A percentile compares a stretch with the other conserved stretches of the same genome.
These are phyloP conservation scores for Schlechtendalia chinensis DNA, from an alignment of 1,140 invertebrate genomes.

Conservation along the genomic window DNA sequence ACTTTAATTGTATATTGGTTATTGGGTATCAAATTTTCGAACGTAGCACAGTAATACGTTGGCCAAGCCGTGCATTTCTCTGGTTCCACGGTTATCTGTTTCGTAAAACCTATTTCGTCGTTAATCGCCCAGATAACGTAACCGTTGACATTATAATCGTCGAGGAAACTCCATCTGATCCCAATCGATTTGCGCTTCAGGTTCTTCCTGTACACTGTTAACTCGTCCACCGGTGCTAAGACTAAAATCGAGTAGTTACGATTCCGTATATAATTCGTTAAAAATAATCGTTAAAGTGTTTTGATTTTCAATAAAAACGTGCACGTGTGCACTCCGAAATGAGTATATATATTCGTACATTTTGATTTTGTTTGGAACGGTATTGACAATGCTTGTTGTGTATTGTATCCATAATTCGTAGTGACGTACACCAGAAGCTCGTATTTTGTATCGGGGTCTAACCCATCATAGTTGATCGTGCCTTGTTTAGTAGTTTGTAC, in stretches of 20 bases:
- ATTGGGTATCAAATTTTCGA: not conserved
- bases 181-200: not conserved
- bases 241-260: too few relatives aligned
- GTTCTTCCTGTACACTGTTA: conserved; percentile 22
- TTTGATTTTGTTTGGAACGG: conserved; percentile 20
- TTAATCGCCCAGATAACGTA: not conserved
- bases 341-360: not conserved
- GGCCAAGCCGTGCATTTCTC: not conserved
- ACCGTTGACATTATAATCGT: not conserved
- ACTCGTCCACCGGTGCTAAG: not conserved
- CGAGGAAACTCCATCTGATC: not conserved
- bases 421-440: not conserved
- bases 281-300: too few relatives aligned
- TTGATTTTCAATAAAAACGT: too few relatives aligned
- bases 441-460: not conserved
- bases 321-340: too few relatives aligned
- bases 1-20: conserved; percentile 21
- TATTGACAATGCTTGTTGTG: not conserved
- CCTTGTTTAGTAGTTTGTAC: not conserved
- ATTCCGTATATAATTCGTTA: too few relatives aligned
- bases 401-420: conserved; percentile 1
- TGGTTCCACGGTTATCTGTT: not conserved
- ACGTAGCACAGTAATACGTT: not conserved
- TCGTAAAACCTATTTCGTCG: not conserved
- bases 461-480: not conserved